A percentile compares a stretch with the other conserved stretches of the same genome.
Conservation (phyloP, 2,113 vertebrate species). For the Gallinago media region DNA sequence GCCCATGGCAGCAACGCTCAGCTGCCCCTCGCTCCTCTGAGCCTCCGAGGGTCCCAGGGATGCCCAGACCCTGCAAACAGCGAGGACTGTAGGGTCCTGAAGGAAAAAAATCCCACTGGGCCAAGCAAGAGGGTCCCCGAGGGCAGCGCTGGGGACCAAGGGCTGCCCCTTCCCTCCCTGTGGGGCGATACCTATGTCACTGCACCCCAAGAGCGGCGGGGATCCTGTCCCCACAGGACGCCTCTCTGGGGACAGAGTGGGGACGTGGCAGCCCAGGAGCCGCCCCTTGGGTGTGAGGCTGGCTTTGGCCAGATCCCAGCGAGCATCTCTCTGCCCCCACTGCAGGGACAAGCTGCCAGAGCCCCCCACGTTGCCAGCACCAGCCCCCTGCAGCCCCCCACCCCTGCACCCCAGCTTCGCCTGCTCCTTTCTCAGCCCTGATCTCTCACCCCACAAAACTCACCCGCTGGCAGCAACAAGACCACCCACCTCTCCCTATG, state of each 20-base stretch:
- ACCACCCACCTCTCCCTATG: conserved; percentile 66
- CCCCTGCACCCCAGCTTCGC: accelerated
- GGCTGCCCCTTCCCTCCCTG: background rate
- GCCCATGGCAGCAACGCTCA: accelerated
- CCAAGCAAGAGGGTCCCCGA: background rate
- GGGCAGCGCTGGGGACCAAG: accelerated
- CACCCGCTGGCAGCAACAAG: background rate
- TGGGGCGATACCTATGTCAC: background rate
- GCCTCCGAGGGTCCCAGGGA: accelerated
- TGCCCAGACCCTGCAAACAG: background rate
- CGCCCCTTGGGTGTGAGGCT: accelerated
- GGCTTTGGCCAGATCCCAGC: background rate
- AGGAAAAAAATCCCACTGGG: background rate
- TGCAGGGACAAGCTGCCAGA: background rate
- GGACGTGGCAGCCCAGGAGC: background rate
- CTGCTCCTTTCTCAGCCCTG: background rate
- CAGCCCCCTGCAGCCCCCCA: background rate
- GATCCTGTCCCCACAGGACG: background rate
- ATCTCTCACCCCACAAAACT: background rate
- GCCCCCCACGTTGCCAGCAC: background rate
- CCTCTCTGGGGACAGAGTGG: background rate
- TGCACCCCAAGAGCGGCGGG: accelerated
- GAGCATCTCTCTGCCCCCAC: accelerated
- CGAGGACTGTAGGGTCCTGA: background rate
- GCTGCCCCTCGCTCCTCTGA: background rate